Evolutionary conservation across 2,888 invertebrate genomes (phyloP), one percentile per base, ranked within the genome.

Genomic region (Melikaiella ostensackeni): DNA sequence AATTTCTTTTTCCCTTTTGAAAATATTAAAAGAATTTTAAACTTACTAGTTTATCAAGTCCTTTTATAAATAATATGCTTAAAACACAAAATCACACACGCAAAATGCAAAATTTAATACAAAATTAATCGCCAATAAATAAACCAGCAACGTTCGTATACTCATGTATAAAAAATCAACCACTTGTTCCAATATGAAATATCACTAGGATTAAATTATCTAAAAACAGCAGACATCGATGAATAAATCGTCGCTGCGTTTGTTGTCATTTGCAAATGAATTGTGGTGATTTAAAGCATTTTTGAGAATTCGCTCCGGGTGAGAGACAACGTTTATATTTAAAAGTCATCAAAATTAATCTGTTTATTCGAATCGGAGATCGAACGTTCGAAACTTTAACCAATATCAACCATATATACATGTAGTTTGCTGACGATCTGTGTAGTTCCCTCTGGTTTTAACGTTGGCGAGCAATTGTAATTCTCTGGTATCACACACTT

Each of bases 401-500:
- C 46, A 63, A 21, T 63, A 63, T 63, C 8, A 35, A 64, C n/a
- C 35, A 38, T 35, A 38, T 38, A 74, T 57, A 74, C n/a, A 74
- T 35, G 57, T 57, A 74, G 35, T 59, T 42, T 42, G 30, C 27
- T 38, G 24, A 16, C 74, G 74, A 63, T 75, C 35, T 55, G 63
- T 79, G 66, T 78, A 59, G 42, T 70, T 78, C 70, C 75, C 33
- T 55, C 16, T 30, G 59, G 59, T 46, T 70, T 46, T 59, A 57
- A 73, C 50, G 46, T 46, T 75, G 46, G 70, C 59, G 55, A 77
- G 80, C 78, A 75, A 79, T 80, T 81, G 80, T 80, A 79, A 82
- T 82, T 79, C 80, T 79, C 82, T 79, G 80, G 80, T 80, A 80
- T 80, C 80, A 79, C 77, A 57, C 61, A 80, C 77, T 77, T 81